Conservation (phyloP, 1,140 invertebrate species). For the Caerostris darwini region DNA sequence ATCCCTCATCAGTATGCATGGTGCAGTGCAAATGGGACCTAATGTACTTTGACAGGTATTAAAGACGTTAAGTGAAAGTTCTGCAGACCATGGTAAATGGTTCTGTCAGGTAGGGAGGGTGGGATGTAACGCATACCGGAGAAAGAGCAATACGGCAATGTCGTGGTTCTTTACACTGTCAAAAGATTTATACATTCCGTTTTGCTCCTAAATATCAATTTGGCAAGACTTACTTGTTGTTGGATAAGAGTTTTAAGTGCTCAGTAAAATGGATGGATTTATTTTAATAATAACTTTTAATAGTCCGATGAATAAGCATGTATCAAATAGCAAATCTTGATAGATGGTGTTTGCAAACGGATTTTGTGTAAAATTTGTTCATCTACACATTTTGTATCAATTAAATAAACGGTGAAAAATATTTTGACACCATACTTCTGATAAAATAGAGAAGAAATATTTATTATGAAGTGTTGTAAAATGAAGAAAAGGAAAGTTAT, state of each 20-base stretch:
- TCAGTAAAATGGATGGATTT: neutral
- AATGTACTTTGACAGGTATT: conserved; percentile 74
- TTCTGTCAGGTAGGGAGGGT: conserved; percentile 24
- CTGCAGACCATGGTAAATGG: conserved; percentile 47
- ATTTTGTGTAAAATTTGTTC: too few relatives aligned
- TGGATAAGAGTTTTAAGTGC: neutral
- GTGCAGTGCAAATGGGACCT: neutral
- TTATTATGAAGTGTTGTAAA: too few relatives aligned
- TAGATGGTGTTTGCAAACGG: neutral
- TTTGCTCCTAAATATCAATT: neutral
- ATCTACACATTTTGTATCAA: too few relatives aligned
- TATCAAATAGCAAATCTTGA: neutral
- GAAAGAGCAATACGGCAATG: neutral
- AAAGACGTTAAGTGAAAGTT: conserved; percentile 70
- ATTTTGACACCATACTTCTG: too few relatives aligned
- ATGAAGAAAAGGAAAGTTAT: too few relatives aligned
- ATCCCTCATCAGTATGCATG: conserved; percentile 61
- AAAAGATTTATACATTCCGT: neutral
- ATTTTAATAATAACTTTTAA: conserved; percentile 19
- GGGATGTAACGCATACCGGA: neutral
- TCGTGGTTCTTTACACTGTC: neutral
- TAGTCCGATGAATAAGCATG: neutral
- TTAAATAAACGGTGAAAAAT: too few relatives aligned
- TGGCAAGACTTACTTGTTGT: neutral
- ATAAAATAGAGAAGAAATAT: too few relatives aligned